phyloP scores from a whole-genome alignment of 2,797 vertebrate species.

The Carapus acus region DNA sequence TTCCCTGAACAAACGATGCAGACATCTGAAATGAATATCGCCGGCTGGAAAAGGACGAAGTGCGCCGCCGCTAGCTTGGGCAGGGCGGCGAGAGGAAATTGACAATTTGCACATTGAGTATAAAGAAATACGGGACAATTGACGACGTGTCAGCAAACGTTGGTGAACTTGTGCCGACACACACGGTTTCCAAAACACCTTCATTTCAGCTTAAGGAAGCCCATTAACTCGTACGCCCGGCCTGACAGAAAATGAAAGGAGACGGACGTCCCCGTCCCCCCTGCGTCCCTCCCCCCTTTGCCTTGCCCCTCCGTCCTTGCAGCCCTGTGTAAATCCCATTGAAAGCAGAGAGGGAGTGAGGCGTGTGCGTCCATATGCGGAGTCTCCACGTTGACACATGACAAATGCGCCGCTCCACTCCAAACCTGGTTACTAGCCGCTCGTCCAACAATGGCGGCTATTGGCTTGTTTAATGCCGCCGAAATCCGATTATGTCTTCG shows the following conservation, averaged over 20 bases:
- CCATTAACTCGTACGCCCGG: slow-evolving; percentile 42
- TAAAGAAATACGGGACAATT: slow-evolving; percentile 13
- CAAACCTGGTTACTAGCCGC: slow-evolving; percentile 68
- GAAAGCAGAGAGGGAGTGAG: slow-evolving; percentile 35
- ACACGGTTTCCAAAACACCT: slow-evolving; percentile 28
- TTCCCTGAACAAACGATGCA: slow-evolving; percentile 60
- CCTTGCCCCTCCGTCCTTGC: too few species aligned
- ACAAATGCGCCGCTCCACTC: slow-evolving; percentile 62
- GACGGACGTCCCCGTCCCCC: slow-evolving; percentile 9
- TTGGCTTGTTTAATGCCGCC: slow-evolving; percentile 69
- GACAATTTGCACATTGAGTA: slow-evolving; percentile 21
- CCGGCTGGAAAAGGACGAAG: slow-evolving; percentile 11
- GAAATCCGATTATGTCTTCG: slow-evolving; percentile 71
- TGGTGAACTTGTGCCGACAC: slow-evolving; percentile 18
- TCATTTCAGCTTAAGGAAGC: slow-evolving; percentile 47
- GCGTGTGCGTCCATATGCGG: slow-evolving; percentile 39
- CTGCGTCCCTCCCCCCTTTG: too few species aligned
- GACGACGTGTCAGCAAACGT: slow-evolving; percentile 6
- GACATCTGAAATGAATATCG: slow-evolving; percentile 56
- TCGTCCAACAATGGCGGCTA: slow-evolving; percentile 60
- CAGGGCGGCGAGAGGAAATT: slow-evolving; percentile 14
- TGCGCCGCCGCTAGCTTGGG: slow-evolving; percentile 18
- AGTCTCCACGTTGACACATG: slow-evolving; percentile 66
- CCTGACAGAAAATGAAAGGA: slow-evolving; percentile 55
- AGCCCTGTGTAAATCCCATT: slow-evolving; percentile 39